Evolutionary conservation across 2,113 vertebrate species (phyloP).

Genomic region (Apeltes quadracus): DNA sequence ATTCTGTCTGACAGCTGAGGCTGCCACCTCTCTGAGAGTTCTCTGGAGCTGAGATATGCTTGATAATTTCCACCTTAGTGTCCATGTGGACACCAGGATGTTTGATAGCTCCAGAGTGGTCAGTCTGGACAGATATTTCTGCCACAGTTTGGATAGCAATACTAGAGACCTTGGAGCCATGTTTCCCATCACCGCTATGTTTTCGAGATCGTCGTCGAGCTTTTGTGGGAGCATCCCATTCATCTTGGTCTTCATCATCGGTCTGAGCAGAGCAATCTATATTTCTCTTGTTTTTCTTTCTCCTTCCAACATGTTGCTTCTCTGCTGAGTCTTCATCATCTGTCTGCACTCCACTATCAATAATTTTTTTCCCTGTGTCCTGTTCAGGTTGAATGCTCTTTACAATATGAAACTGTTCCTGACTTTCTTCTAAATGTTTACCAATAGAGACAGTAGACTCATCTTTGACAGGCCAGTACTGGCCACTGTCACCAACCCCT

Average conservation of each 20-base stretch:
- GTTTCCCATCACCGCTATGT: conserved; percentile 86
- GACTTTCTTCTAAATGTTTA: conserved; percentile 82
- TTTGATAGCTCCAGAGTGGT: conserved; percentile 92
- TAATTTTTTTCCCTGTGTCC: conserved; percentile 86
- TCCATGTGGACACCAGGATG: conserved; percentile 87
- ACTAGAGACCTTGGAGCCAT: conserved; percentile 90
- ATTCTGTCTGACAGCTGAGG: conserved; percentile 93
- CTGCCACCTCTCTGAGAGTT: conserved; percentile 92
- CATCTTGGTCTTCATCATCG: conserved; percentile 97
- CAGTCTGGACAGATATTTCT: conserved; percentile 98
- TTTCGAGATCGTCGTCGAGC: conserved; percentile 89
- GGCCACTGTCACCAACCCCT: conserved; percentile 84
- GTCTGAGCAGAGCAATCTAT: conserved; percentile 93
- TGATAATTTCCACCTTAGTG: conserved; percentile 94
- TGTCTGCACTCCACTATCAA: conserved; percentile 95
- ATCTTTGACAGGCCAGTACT: conserved; percentile 92
- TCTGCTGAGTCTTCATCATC: conserved; percentile 95
- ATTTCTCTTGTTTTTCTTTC: conserved; percentile 88
- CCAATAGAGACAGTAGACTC: conserved; percentile 80
- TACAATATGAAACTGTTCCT: conserved; percentile 81
- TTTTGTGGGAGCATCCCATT: conserved; percentile 91
- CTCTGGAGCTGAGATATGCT: conserved; percentile 95
- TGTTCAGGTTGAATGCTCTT: conserved; percentile 87
- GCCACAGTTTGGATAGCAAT: conserved; percentile 97
- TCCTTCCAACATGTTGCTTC: conserved; percentile 85